A percentile compares a stretch with the other conserved stretches of the same genome.
Conservation (phyloP, 2,888 invertebrate genomes). For the Dermolepida albohirtum region DNA sequence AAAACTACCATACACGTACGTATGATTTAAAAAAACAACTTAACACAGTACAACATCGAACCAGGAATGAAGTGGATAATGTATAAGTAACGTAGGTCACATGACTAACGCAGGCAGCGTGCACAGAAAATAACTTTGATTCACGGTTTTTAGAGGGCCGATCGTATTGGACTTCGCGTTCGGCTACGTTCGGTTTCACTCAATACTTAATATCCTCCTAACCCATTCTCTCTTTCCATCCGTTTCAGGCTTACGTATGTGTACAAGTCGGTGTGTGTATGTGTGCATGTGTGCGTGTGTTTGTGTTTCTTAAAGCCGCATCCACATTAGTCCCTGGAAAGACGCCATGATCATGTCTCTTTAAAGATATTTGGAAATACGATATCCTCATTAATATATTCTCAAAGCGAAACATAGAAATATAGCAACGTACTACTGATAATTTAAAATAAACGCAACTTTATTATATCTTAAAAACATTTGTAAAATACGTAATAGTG, state of each 20-base stretch:
- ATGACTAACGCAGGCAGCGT: slow-evolving; percentile 36
- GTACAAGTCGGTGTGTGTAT: not conserved
- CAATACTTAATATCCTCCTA: slow-evolving; percentile 31
- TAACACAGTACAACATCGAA: slow-evolving; percentile 13
- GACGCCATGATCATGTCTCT: too few relatives aligned
- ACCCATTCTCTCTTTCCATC: slow-evolving; percentile 6
- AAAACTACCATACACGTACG: not conserved
- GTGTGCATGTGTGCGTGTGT: not conserved
- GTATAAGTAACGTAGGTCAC: slow-evolving; percentile 35
- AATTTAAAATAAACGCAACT: too few relatives aligned
- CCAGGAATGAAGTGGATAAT: slow-evolving; percentile 23
- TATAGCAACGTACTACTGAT: too few relatives aligned
- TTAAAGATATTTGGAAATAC: too few relatives aligned
- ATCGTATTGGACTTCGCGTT: not conserved
- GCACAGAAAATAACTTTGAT: slow-evolving; percentile 38
- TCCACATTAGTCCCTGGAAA: too few relatives aligned
- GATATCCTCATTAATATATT: too few relatives aligned
- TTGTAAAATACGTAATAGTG: too few relatives aligned
- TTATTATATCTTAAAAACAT: too few relatives aligned
- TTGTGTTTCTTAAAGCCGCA: not conserved
- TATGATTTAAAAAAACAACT: slow-evolving; percentile 3
- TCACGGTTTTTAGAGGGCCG: slow-evolving; percentile 13
- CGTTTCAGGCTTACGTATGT: not conserved
- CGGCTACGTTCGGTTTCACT: slow-evolving; percentile 22
- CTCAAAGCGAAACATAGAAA: too few relatives aligned